Base-by-base conservation (phyloP, 2,888 invertebrate species). In the Liopterus haemorrhoidalis region DNA sequence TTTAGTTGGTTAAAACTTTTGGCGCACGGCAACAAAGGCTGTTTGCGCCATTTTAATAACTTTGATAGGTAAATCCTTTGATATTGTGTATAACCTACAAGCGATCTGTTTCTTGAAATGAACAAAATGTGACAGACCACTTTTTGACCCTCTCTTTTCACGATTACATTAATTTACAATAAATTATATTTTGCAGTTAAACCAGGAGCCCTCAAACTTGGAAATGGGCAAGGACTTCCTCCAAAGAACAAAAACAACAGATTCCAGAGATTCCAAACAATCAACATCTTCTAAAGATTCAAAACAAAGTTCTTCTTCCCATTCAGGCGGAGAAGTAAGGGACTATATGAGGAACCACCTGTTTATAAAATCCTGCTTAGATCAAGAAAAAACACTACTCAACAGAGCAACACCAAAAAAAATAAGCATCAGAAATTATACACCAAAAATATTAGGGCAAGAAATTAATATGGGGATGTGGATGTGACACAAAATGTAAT, bases 371-470 rank as follows among this genome's bases (percentile, higher is more conserved):
- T 72, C 72, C 2, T 72, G 74, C 55, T 59, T 75, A 49, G 70
- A 71, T 36, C 70, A 69, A 31, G 66, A 70, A 44, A 49, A 55
- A 28, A 49, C 60, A 40, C 46, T 54, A 20, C 48, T 65, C 61
- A 49, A 61, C 67, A 19, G 61, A 62, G 55, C 71, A 64, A 63
- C 69, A 65, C 52, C 62, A 62, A 49, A 79, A 73, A 62, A 77
- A 71, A 54, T 73, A 70, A 43, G 81, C 33, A 79, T 83, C 53
- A 72, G 83, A 52, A 82, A 82, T 63, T 83, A 83, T 54, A 82
- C 80, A 14, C 83, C 83, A 14, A 83, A 82, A 63, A 80, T 81
- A 48, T 65, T 82, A 28, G 72, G 75, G 16, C 75, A 76, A 46
- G 74, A 77, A 55, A 72, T 75, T 43, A 73, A 76, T 52, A 62